Percentiles rank a stretch among this genome's conserved stretches.
Conservation (phyloP, 2,888 invertebrate species). For the Mamestra brassicae region DNA sequence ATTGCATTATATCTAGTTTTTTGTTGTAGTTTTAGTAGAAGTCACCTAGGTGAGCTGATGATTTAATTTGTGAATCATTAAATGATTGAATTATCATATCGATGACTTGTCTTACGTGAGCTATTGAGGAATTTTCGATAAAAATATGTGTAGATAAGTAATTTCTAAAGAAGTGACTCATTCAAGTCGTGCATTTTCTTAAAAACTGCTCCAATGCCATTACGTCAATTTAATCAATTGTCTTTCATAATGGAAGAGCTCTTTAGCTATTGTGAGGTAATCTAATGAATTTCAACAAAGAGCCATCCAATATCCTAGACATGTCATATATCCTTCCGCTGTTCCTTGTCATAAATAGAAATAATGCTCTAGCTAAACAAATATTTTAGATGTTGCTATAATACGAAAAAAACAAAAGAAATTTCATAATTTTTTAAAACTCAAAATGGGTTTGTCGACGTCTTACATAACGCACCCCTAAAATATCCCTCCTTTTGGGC, state of each 20-base stretch:
- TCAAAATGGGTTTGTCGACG: too few species aligned
- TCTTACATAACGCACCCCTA: background rate
- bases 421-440: too few species aligned
- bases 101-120: constrained; percentile 6
- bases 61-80: background rate
- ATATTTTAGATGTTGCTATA: too few species aligned
- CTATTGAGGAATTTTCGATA: background rate
- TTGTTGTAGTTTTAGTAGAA: background rate
- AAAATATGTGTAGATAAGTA: background rate
- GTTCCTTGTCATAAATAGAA: too few species aligned
- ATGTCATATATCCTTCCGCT: too few species aligned
- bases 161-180: constrained; percentile 30
- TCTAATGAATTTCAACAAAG: too few species aligned
- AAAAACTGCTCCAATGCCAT: background rate
- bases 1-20: too few species aligned
- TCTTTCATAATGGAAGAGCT: background rate
- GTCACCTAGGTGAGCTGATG: background rate
- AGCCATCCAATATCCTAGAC: too few species aligned
- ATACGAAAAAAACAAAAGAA: too few species aligned
- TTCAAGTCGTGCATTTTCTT: background rate
- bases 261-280: too few species aligned
- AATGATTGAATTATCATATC: background rate
- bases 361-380: too few species aligned
- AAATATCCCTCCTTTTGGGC: background rate
- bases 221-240: background rate